Conservation (phyloP, 2,888 invertebrate genomes). For the Monopis laevigella region DNA sequence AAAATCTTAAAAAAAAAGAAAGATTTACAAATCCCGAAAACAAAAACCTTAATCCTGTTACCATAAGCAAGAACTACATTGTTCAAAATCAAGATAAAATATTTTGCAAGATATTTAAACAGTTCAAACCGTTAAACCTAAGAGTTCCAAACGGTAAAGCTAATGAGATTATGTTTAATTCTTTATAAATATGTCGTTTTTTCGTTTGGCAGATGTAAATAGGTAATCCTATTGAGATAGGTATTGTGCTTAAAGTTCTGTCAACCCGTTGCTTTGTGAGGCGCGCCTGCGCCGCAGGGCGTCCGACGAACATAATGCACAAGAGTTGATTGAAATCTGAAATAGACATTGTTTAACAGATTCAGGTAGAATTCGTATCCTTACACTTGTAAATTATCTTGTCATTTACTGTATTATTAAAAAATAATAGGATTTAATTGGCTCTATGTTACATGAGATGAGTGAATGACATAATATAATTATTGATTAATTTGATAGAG, state of each 20-base stretch:
- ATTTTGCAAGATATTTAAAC: too few relatives aligned
- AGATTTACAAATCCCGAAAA: too few relatives aligned
- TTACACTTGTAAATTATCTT: conserved; percentile 3
- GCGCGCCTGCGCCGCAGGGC: conserved; percentile 51
- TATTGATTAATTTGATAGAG: too few relatives aligned
- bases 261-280: conserved; percentile 66
- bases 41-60: conserved; percentile 2
- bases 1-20: too few relatives aligned
- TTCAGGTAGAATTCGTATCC: conserved; percentile 44
- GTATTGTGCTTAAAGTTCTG: conserved; percentile 37
- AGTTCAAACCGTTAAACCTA: conserved; percentile 11
- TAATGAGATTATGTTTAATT: conserved; percentile 53
- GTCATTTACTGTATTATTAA: background rate
- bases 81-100: conserved; percentile 3
- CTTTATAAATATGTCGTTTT: conserved; percentile 32
- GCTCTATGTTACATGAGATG: background rate
- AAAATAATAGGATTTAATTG: background rate
- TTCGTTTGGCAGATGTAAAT: conserved; percentile 36
- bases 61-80: background rate
- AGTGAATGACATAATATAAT: too few relatives aligned
- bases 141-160: conserved; percentile 18
- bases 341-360: conserved; percentile 54
- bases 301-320: conserved; percentile 50
- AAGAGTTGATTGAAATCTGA: conserved; percentile 61
- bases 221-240: conserved; percentile 42